Conservation (phyloP, 2,888 invertebrate genomes). For the Thyatira batis region DNA sequence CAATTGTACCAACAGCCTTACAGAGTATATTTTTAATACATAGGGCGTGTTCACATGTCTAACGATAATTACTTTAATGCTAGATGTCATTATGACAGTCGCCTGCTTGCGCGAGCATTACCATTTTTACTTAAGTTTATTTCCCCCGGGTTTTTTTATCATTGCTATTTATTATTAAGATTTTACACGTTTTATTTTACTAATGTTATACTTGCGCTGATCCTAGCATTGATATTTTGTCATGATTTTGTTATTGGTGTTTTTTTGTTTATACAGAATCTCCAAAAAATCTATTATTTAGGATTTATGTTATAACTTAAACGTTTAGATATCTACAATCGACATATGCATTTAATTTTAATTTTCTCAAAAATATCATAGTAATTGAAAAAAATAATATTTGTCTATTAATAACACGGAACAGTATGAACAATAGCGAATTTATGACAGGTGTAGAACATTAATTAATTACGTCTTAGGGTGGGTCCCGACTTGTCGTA, state of each 20-base stretch:
- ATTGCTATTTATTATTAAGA: slow-evolving; percentile 62
- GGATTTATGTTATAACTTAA: too few relatives aligned
- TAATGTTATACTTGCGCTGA: not conserved
- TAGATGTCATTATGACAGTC: slow-evolving; percentile 28
- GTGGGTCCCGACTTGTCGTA: slow-evolving; percentile 55
- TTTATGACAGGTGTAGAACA: slow-evolving; percentile 31
- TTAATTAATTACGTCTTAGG: slow-evolving; percentile 78
- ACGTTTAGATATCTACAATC: too few relatives aligned
- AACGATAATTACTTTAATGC: slow-evolving; percentile 69
- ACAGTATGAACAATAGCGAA: slow-evolving; percentile 9
- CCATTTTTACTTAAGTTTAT: slow-evolving; percentile 45
- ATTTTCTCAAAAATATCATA: too few relatives aligned
- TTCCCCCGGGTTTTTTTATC: slow-evolving; percentile 40
- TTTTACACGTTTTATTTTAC: slow-evolving; percentile 26
- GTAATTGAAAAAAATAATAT: slow-evolving; percentile 7
- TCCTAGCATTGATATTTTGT: not conserved
- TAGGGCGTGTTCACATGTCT: slow-evolving; percentile 55
- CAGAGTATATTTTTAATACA: slow-evolving; percentile 31
- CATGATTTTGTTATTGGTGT: not conserved
- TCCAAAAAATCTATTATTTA: too few relatives aligned
- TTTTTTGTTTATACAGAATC: slow-evolving; percentile 13
- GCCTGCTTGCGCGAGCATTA: slow-evolving; percentile 19
- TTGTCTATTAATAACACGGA: slow-evolving; percentile 1
- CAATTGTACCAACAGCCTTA: slow-evolving; percentile 9
- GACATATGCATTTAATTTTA: too few relatives aligned